phyloP scores from a whole-genome alignment of 2,113 vertebrate species.

The Tyto alba region DNA sequence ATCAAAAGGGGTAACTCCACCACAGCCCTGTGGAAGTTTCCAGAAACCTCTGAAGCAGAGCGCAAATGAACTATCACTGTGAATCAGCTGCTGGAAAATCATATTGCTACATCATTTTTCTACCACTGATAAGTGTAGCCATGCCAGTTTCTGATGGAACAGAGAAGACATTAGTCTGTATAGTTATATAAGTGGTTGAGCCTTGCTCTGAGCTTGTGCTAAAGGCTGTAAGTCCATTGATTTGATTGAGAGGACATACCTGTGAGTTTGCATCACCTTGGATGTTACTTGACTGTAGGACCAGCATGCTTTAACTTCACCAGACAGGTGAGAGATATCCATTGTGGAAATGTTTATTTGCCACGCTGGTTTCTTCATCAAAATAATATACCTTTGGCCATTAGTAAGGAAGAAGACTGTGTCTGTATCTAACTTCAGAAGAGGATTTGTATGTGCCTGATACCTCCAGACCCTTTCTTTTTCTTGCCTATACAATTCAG shows the following conservation, averaged over 20 bases:
- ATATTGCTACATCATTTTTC: accelerated
- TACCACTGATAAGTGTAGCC: neutral
- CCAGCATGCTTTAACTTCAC: neutral
- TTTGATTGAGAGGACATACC: neutral
- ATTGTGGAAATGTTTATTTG: neutral
- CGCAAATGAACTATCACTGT: neutral
- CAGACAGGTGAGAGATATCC: neutral
- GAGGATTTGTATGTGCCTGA: neutral
- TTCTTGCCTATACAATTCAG: neutral
- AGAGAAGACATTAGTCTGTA: neutral
- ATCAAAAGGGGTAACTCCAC: neutral
- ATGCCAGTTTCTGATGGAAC: accelerated
- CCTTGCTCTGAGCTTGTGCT: neutral
- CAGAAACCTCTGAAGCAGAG: neutral
- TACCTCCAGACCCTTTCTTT: neutral
- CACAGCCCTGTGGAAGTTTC: neutral
- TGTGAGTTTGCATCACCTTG: neutral
- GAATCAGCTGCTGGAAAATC: neutral
- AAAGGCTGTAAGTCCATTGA: neutral
- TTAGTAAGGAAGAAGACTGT: neutral
- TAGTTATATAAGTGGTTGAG: neutral
- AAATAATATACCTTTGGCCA: neutral
- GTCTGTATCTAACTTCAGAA: neutral
- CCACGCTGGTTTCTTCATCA: neutral
- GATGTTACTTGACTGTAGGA: neutral